Evolutionary conservation across 2,888 invertebrate genomes (phyloP), one percentile per base, ranked within the genome.

Genomic region (Cosmorhoe ocellata): DNA sequence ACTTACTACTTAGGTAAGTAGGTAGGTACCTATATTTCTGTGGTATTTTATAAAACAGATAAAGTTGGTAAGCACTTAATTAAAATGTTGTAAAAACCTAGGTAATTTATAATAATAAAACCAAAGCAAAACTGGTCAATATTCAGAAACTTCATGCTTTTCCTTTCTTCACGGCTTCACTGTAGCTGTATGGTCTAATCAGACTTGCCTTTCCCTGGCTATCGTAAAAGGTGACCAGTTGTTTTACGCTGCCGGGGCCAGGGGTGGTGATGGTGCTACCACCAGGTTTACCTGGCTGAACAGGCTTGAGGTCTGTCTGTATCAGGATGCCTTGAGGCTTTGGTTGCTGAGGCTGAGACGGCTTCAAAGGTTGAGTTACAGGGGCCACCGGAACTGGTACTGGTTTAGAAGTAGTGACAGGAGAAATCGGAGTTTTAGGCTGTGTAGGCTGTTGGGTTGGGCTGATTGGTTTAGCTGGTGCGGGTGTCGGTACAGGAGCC

Each of bases 111-210:
- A 18, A 18, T 18, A 2, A 24, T 24, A 5, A 7, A 7, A 24
- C 24, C 5, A 24, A 24, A 24, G 24, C 6, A 18, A 3, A 18
- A 18, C 6, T 5, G 1, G 7, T 24, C 7, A 5, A 7, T 26
- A 9, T 45, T 26, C 30, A 7, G n/a, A 31, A 28, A 24, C 12
- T 7, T 40, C 9, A 41, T n/a, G n/a, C n/a, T 13, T 67, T 81
- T 39, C 88, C 89, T 61, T 89, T 85, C 63, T 87, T 89, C n/a
- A 89, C 90, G 18, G 90, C 86, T 59, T 84, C 80, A 45, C 87
- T 86, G 67, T 90, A 90, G 40, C 76, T 79, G 66, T 88, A 84
- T 0, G 90, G 90, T 9, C 90, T 76, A 39, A 90, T 87, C 0
- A 70, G 71, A 43, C 88, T 88, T 1, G 67, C 84, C 51, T 86